Evolutionary conservation across 2,797 vertebrate genomes (phyloP).

Genomic region (Myotis planiceps): DNA sequence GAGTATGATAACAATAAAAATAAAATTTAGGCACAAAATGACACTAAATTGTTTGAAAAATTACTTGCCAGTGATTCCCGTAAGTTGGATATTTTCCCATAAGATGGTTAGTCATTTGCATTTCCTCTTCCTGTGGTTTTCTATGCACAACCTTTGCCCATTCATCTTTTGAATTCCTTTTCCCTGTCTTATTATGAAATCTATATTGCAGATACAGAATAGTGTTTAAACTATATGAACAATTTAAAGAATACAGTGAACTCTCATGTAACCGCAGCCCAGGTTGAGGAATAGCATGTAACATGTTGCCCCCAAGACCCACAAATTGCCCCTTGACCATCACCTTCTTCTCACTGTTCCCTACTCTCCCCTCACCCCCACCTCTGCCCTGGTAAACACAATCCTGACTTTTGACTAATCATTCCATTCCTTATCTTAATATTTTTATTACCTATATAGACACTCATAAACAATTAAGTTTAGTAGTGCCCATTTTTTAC

Average conservation of each 20-base stretch:
- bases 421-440: neutral
- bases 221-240: neutral
- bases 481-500: neutral
- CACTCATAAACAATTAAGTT: neutral
- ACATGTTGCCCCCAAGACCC: neutral
- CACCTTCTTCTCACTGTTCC: neutral
- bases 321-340: neutral
- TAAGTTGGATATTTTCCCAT: neutral
- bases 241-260: neutral
- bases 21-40: constrained; percentile 12
- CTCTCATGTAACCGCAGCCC: neutral
- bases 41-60: neutral
- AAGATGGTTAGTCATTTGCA: neutral
- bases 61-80: neutral
- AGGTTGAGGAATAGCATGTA: neutral
- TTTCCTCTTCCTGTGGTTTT: neutral
- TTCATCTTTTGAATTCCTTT: neutral
- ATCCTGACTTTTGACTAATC: neutral
- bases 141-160: neutral
- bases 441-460: neutral
- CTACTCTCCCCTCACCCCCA: neutral
- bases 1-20: neutral
- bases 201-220: neutral
- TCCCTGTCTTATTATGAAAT: neutral
- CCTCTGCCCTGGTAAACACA: neutral